Evolutionary conservation across 2,797 vertebrate genomes (phyloP).

Genomic region (Avahi laniger): DNA sequence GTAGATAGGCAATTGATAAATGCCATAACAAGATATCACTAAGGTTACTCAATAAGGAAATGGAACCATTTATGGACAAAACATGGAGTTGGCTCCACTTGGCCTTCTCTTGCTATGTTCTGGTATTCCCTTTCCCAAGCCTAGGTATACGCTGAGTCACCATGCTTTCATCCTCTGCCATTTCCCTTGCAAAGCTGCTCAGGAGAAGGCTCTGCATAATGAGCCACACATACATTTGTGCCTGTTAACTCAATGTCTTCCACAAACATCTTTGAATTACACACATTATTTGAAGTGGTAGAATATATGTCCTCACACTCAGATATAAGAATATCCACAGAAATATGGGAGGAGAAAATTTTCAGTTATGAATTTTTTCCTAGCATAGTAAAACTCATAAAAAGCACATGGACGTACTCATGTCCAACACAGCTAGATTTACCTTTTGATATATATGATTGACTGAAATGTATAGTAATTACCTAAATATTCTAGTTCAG

Average conservation of each 20-base stretch:
- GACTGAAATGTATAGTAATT: neutral
- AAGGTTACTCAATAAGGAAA: neutral
- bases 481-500: neutral
- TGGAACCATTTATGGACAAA: neutral
- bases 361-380: neutral
- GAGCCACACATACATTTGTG: neutral
- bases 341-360: neutral
- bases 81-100: neutral
- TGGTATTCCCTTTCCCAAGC: neutral
- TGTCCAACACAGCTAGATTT: neutral
- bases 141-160: neutral
- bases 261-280: neutral
- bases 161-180: neutral
- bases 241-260: neutral
- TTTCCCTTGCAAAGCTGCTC: neutral
- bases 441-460: neutral
- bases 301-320: neutral
- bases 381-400: neutral
- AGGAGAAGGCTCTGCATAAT: neutral
- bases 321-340: neutral
- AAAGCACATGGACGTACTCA: neutral
- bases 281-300: neutral
- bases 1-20: neutral
- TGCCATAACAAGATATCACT: neutral
- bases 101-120: neutral